These are phyloP conservation scores for Lepidocyrtoides sp. DNA, from an alignment of 2,888 invertebrate species.

Conservation along the genomic window DNA sequence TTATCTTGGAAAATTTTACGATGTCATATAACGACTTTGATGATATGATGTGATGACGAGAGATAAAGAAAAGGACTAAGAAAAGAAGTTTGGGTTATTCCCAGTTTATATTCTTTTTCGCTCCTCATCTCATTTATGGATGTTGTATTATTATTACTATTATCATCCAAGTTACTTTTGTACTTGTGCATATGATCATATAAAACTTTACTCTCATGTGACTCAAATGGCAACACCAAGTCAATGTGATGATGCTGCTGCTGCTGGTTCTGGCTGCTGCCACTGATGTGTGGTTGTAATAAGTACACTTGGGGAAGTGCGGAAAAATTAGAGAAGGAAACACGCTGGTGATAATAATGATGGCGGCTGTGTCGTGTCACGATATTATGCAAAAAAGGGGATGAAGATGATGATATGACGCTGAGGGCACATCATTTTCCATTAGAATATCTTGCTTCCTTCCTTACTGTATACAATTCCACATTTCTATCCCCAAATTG, in stretches of 20 bases:
- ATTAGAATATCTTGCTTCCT: not conserved
- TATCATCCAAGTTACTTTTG: slow-evolving; percentile 17
- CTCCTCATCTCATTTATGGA: slow-evolving; percentile 47
- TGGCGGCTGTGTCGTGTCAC: not conserved
- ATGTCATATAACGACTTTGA: slow-evolving; percentile 83
- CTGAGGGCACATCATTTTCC: slow-evolving; percentile 49
- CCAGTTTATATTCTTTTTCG: slow-evolving; percentile 17
- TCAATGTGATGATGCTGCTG: not conserved
- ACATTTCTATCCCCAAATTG: not conserved
- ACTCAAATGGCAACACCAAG: not conserved
- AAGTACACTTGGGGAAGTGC: slow-evolving; percentile 9
- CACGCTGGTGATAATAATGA: not conserved
- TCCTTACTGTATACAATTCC: not conserved
- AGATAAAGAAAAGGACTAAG: slow-evolving; percentile 6
- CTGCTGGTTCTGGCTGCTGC: not conserved
- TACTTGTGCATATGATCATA: slow-evolving; percentile 21
- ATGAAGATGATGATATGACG: slow-evolving; percentile 18
- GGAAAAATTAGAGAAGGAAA: slow-evolving; percentile 18
- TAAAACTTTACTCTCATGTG: slow-evolving; percentile 15
- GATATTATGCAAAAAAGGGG: slow-evolving; percentile 18
- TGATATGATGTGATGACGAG: slow-evolving; percentile 61
- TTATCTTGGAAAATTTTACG: slow-evolving; percentile 81
- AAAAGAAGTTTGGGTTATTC: slow-evolving; percentile 32
- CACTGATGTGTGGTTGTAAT: not conserved
- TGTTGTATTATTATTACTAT: slow-evolving; percentile 39